Conservation (phyloP, 2,113 vertebrate genomes). For the Meriones unguiculatus region DNA sequence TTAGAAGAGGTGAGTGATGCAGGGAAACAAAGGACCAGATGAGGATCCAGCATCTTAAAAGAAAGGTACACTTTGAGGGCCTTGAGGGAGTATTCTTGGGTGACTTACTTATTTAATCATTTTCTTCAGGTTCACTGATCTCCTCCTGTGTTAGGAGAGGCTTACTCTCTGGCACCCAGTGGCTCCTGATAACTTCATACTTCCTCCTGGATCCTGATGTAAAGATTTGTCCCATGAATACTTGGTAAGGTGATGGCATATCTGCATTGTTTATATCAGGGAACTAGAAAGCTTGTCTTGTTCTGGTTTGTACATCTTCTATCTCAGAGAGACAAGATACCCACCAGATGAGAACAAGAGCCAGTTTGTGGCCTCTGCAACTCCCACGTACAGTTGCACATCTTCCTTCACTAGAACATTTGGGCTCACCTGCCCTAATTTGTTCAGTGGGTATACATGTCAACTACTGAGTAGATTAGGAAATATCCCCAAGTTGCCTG, state of each 20-base stretch:
- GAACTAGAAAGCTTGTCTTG: not conserved
- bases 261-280: not conserved
- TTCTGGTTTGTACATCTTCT: not conserved
- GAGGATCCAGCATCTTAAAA: not conserved
- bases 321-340: not conserved
- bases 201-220: not conserved
- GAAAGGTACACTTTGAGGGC: not conserved
- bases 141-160: not conserved
- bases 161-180: not conserved
- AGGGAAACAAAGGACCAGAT: not conserved
- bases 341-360: not conserved
- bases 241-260: not conserved
- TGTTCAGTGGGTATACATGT: not conserved
- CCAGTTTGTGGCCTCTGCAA: not conserved
- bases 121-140: not conserved
- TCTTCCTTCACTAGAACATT: not conserved
- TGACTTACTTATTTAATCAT: not conserved
- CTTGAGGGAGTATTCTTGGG: fast-evolving
- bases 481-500: not conserved
- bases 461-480: constrained; percentile 7
- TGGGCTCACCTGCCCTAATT: not conserved
- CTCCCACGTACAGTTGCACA: not conserved
- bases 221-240: not conserved
- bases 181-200: not conserved
- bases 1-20: not conserved